Percentiles rank a stretch among this genome's conserved stretches.
Evolutionary conservation across 2,797 vertebrate genomes (phyloP).

Genomic region (Erpetoichthys calabaricus): DNA sequence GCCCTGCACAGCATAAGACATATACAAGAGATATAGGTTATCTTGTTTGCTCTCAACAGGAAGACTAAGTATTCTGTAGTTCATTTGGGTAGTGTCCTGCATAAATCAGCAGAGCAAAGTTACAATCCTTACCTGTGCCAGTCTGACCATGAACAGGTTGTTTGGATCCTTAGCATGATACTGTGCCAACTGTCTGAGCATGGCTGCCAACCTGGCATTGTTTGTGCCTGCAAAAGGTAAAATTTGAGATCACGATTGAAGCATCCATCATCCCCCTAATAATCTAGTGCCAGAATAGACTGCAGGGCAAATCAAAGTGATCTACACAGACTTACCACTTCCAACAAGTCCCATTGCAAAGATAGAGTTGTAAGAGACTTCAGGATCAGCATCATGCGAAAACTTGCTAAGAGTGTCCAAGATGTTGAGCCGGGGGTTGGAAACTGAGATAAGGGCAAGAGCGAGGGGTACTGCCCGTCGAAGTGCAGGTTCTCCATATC

Average conservation of each 20-base stretch:
- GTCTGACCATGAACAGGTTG: conserved; percentile 96
- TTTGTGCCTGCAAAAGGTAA: conserved; percentile 68
- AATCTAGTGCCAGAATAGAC: no score
- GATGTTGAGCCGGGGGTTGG: conserved; percentile 91
- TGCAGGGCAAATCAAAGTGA: no score
- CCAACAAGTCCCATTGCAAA: conserved; percentile 99
- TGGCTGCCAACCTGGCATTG: conserved; percentile 87
- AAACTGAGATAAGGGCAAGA: conserved; percentile 86
- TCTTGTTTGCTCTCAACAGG: no score
- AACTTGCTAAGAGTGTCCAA: conserved; percentile 97
- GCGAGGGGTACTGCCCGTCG: conserved; percentile 84
- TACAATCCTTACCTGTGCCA: conserved; percentile 71
- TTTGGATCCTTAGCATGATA: conserved; percentile 97
- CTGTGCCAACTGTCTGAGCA: conserved; percentile 89
- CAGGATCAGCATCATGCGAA: conserved; percentile 89
- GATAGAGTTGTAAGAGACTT: conserved; percentile 95
- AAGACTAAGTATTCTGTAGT: no score
- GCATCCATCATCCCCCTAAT: no score
- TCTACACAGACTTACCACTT: conserved; percentile 61
- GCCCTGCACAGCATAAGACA: conserved; percentile 49
- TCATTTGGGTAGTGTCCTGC: neutral
- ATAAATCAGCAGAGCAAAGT: accelerated
- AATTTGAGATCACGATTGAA: neutral
- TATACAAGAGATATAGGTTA: neutral
- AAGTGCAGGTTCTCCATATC: conserved; percentile 85